Evolutionary conservation across 2,113 vertebrate genomes (phyloP).

Genomic region (Salvator merianae): DNA sequence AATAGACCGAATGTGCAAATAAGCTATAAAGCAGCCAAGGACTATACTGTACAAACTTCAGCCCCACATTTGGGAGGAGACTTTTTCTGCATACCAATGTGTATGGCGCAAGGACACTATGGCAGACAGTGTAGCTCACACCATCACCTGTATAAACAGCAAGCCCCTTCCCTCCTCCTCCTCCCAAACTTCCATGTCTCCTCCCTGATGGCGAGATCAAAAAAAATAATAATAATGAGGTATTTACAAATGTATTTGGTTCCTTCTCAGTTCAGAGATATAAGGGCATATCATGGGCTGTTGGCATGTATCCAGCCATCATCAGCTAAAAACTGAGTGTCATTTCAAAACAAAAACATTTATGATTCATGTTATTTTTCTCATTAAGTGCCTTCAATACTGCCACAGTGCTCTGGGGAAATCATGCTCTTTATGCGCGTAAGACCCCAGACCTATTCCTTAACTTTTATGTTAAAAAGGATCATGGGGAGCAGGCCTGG

Average conservation of each 20-base stretch:
- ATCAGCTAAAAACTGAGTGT: background rate
- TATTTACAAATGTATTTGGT: slow-evolving; percentile 6
- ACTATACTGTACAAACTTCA: background rate
- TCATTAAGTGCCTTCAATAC: background rate
- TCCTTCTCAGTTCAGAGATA: background rate
- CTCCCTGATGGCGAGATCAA: background rate
- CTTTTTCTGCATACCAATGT: too few species aligned
- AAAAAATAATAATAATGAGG: slow-evolving; percentile 10
- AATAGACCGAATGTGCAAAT: background rate
- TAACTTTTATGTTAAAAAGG: background rate
- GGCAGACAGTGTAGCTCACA: background rate
- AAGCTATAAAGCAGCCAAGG: background rate
- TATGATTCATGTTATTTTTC: background rate
- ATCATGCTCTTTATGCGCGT: background rate
- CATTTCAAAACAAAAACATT: background rate
- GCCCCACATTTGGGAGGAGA: too few species aligned
- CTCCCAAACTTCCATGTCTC: too few species aligned
- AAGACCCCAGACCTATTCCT: background rate
- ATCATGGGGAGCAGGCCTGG: background rate
- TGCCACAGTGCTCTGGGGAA: background rate
- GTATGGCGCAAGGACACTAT: background rate
- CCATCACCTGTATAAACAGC: background rate
- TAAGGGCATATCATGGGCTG: background rate
- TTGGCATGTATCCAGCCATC: background rate
- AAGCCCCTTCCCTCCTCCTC: background rate